These are phyloP conservation scores for Actinia tenebrosa DNA, from an alignment of 64 coral and sea anemone species.

Conservation along the genomic window DNA sequence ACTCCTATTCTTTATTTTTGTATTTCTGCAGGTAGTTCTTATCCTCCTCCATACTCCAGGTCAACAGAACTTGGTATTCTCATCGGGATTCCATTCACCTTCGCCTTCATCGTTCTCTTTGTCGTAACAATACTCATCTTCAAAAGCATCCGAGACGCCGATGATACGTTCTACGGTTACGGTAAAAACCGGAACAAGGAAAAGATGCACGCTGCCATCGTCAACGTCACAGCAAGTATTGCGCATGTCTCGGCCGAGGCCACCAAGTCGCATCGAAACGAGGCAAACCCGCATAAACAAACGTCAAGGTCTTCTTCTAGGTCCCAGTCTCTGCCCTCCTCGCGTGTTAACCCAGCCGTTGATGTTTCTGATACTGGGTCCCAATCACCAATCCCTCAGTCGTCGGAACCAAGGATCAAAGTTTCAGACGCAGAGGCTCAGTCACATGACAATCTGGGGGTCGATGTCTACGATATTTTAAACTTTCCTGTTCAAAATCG, in stretches of 20 bases:
- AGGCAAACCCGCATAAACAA: conserved; percentile 17
- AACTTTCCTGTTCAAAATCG: neutral
- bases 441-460: neutral
- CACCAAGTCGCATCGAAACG: conserved; percentile 23
- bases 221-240: conserved; percentile 62
- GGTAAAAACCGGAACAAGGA: conserved; percentile 76
- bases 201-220: conserved; percentile 51
- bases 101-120: conserved; percentile 56
- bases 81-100: conserved; percentile 75
- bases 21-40: conserved; percentile 10
- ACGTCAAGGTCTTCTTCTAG: conserved; percentile 26
- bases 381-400: neutral
- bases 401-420: neutral
- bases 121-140: conserved; percentile 60
- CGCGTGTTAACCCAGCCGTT: conserved; percentile 20
- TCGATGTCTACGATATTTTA: neutral
- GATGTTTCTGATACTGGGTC: conserved; percentile 9
- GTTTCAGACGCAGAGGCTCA: neutral
- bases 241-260: conserved; percentile 66
- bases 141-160: conserved; percentile 67
- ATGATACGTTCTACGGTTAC: conserved; percentile 72
- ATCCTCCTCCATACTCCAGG: conserved; percentile 47
- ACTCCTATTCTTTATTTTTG: neutral
- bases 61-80: conserved; percentile 61
- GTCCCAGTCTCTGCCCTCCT: conserved; percentile 23